Base-by-base conservation (phyloP, 2,888 invertebrate genomes). In the Imbricaverruca yamaguchii region DNA sequence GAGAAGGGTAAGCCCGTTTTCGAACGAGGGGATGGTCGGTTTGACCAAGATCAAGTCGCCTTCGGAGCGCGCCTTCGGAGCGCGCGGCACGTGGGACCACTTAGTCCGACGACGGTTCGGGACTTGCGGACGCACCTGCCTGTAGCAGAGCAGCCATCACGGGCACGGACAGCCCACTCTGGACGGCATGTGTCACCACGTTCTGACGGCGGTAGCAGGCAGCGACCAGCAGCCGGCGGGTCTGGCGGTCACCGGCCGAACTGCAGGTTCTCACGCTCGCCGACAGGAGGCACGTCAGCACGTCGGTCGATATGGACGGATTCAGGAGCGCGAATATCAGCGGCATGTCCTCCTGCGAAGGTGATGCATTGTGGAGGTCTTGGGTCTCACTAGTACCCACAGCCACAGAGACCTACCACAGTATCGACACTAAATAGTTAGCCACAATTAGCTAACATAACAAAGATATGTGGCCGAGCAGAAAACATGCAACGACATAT, bases 301-400 rank as follows among this genome's bases (percentile, higher is more conserved):
- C 81, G 25, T 25, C 79, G 1, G 81, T 67, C n/a, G 83, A 80
- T 13, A 63, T 82, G 23, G 80, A 81, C 18, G 82, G 23, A 23
- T 81, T 81, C 61, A 84, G 78, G 23, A 83, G 83, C 61, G 83
- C 81, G 81, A 84, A 84, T 15, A 84, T 65, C 53, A 84, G 83
- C 7, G 84, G 84, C 83, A 84, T 84, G 69, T 84, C 84, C 80
- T 55, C 77, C 83, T 83, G 69, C n/a, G 81, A 83, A 18, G 23
- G 56, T 21, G 74, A 25, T 12, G 12, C 4, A 39, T 39, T 39
- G 39, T 39, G 39, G 39, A 3, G 4, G 39, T 39, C 39, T 39
- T 39, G 2, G 39, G 39, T 39, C 39, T 39, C 39, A 39, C 39
- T 4, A 39, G 39, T 39, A 4, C 39, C 39, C 39, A 39, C 39